Evolutionary conservation across 2,113 vertebrate genomes (phyloP), one percentile per base, ranked within the genome.

Genomic region (Antigone vipio): DNA sequence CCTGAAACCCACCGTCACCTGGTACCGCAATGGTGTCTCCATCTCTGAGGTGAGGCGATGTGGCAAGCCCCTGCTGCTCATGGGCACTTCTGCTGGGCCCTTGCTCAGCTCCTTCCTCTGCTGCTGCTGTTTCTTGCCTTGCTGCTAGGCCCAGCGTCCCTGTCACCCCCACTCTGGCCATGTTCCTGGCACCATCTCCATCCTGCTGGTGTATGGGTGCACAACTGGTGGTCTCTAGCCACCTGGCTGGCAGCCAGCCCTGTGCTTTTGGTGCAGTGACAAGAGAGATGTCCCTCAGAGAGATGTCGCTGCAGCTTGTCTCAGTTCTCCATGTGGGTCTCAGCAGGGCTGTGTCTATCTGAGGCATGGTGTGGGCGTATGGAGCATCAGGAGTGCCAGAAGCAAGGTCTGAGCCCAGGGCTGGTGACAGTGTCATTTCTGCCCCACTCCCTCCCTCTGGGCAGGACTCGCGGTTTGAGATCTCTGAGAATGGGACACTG

Each of bases 401-500:
- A 9, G 44, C 11, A 3, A 89, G 30, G 53, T 49, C 49, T 75
- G 15, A 55, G 11, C 42, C 55, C 27, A 27, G 66, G 18, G 78
- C 76, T 76, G 81, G 56, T 87, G 87, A 69, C 87, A 50, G 15
- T 19, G 9, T 67, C 15, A 7, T 67, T 85, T 91, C 22, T 85
- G 30, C 23, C 22, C 9, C 1, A 0, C 95, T 95, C 78, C 95
- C 92, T 89, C n/a, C 1, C 93, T 66, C 63, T 60, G 96, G 47
- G 55, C 95, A 99, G 99, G 99, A 99, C 95, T 98, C 98, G 0
- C 98, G 99, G 16, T 99, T 99, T 18, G 98, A 99, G 93, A 90
- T 99, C 68, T 99, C 98, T 11, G 94, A 98, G 72, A 99, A 99
- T 0, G 99, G 99, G 88, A 99, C 99, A 0, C 98, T 99, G 88